phyloP scores from a whole-genome alignment of 2,888 invertebrate genomes.

The Cheiracanthium punctorium region DNA sequence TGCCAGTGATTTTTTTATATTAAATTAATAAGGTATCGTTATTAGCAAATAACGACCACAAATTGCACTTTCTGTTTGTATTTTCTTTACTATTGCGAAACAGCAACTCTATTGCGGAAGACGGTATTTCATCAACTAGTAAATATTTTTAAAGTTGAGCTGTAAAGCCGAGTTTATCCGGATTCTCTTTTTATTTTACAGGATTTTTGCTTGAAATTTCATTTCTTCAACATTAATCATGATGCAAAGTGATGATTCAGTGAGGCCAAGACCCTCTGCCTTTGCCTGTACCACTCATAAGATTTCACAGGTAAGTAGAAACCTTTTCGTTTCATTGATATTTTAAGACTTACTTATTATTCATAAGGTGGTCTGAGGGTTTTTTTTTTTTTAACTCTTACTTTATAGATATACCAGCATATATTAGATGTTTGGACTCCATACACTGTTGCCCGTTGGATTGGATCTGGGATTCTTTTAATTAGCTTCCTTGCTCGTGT shows the following conservation, averaged over 20 bases:
- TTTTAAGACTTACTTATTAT: background rate
- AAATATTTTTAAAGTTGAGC: too few species aligned
- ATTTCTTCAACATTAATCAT: conserved; percentile 12
- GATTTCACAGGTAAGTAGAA: conserved; percentile 55
- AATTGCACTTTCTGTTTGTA: too few species aligned
- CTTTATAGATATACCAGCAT: conserved; percentile 71
- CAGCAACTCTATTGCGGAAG: too few species aligned
- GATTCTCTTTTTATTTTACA: too few species aligned
- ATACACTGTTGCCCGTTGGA: conserved; percentile 87
- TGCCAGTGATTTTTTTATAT: too few species aligned
- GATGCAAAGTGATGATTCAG: conserved; percentile 67
- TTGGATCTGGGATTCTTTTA: conserved; percentile 45
- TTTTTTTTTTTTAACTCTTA: background rate
- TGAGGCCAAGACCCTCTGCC: conserved; percentile 59
- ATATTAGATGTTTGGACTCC: conserved; percentile 91
- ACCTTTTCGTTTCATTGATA: background rate
- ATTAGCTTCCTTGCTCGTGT: conserved; percentile 81
- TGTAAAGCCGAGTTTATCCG: too few species aligned
- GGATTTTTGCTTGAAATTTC: too few species aligned
- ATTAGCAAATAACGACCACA: too few species aligned
- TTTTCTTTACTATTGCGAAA: too few species aligned
- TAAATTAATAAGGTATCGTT: too few species aligned
- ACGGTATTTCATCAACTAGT: too few species aligned
- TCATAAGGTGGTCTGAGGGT: too few species aligned
- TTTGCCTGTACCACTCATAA: conserved; percentile 58